Base-by-base conservation (phyloP, 1,140 invertebrate genomes). In the Aphelenchoides avenae region DNA sequence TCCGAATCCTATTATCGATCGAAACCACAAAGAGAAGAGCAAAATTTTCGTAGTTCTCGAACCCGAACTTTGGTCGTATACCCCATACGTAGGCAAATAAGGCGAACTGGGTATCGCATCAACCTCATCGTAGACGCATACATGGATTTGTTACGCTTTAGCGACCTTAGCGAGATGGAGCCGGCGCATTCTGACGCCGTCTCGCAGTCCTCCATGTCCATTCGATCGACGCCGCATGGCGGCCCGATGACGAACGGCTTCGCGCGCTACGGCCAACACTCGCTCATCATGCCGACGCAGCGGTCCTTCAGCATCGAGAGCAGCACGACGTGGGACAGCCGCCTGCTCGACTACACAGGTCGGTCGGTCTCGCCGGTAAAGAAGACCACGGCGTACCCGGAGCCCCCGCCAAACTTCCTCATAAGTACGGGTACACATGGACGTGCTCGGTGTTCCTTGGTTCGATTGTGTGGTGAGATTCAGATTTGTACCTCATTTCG, bases 271-370 rank as follows among this genome's bases (percentile, higher is more conserved):
- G 26, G 47, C 47, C 24, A 20, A 43, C 15, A 43, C 18, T 15
- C 18, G 41, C 18, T 43, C 31, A 18, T 20, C 22, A 52, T 5
- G 34, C 31, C 29, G 33, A 37, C 31, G 47, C 49, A 31, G 9
- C 47, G 26, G 5, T 61, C 49, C 15, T 52, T 31, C 49, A 66
- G 64, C 40, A 66, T 64, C 20, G 64, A 66, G 30, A 66, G 57
- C 59, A 72, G 41, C 22, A 51, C 64, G 34, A 71, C 56, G 11
- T 68, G 68, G 67, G 67, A 70, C 20, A 66, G 65, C 30, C 44
- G 66, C 22, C 20, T 68, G 15, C 34, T 69, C 18, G 64, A 66
- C 18, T 66, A 40, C 41, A 70, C 64, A 30, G 44, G 54, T 13
- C 37, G 70, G 6, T 70, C 67, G 7, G 29, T 57, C 29, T 70